A percentile compares a stretch with the other conserved stretches of the same genome.
Evolutionary conservation across 2,797 vertebrate genomes (phyloP).

Genomic region (Pantherophis alleghaniensis): DNA sequence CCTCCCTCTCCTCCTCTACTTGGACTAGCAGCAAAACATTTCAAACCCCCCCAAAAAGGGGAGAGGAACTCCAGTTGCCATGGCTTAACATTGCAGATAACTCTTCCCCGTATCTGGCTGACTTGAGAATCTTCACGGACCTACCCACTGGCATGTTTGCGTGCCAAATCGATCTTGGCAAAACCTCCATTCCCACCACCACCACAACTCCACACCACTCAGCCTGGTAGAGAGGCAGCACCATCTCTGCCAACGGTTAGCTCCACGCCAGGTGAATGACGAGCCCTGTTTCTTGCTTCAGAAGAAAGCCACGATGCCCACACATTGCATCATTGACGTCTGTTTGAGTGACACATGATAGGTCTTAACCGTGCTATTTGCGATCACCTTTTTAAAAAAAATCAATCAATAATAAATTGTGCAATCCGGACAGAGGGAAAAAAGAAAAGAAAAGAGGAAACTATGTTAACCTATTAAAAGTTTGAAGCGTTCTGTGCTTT

Average conservation of each 20-base stretch:
- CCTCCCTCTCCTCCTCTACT: no score
- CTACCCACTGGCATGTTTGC: background rate
- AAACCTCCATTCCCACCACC: background rate
- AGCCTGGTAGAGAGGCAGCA: background rate
- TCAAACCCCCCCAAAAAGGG: background rate
- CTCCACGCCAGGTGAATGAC: background rate
- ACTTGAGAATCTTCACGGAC: background rate
- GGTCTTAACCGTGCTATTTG: slow-evolving; percentile 32
- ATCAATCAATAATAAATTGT: background rate
- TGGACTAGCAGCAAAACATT: background rate
- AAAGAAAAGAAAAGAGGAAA: slow-evolving; percentile 16
- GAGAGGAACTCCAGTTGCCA: background rate
- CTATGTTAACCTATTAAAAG: slow-evolving; percentile 5
- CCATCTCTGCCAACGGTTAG: background rate
- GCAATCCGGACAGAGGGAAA: slow-evolving; percentile 9
- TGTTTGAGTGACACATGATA: slow-evolving; percentile 7
- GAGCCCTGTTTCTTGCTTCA: slow-evolving; percentile 5
- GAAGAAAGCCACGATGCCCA: slow-evolving; percentile 52
- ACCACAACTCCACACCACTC: background rate
- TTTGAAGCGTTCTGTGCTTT: slow-evolving; percentile 40
- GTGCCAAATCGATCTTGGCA: background rate
- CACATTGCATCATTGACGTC: slow-evolving; percentile 46
- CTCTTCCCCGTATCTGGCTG: background rate
- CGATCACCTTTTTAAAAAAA: slow-evolving; percentile 38
- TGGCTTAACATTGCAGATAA: background rate